Conservation (phyloP, 2,113 vertebrate genomes). For the Indri indri region DNA sequence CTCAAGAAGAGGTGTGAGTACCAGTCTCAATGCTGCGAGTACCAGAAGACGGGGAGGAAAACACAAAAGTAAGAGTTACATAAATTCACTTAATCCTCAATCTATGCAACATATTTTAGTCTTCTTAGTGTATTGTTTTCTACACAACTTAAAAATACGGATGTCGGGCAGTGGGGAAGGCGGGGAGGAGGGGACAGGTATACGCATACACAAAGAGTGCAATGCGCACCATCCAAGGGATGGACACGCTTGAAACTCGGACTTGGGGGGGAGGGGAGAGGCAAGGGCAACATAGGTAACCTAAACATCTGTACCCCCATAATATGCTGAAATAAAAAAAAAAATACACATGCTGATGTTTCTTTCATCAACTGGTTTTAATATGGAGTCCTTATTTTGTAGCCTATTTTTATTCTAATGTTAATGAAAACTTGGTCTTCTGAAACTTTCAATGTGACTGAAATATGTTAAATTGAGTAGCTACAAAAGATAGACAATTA, state of each 20-base stretch:
- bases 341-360: neutral
- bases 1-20: neutral
- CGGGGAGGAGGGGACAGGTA: no score
- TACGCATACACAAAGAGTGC: no score
- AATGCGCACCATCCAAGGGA: no score
- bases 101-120: neutral
- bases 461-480: neutral
- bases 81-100: neutral
- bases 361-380: neutral
- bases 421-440: neutral
- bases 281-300: no score
- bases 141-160: neutral
- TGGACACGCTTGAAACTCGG: no score
- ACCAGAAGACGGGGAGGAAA: neutral
- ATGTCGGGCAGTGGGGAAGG: no score
- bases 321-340: no score
- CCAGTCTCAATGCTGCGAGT: neutral
- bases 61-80: neutral
- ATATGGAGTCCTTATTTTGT: neutral
- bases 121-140: neutral
- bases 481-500: neutral
- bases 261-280: no score
- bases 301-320: no score
- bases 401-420: neutral
- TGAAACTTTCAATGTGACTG: neutral